Evolutionary conservation across 2,113 vertebrate species (phyloP), one percentile per base, ranked within the genome.

Genomic region (Gymnorhina tibicen): DNA sequence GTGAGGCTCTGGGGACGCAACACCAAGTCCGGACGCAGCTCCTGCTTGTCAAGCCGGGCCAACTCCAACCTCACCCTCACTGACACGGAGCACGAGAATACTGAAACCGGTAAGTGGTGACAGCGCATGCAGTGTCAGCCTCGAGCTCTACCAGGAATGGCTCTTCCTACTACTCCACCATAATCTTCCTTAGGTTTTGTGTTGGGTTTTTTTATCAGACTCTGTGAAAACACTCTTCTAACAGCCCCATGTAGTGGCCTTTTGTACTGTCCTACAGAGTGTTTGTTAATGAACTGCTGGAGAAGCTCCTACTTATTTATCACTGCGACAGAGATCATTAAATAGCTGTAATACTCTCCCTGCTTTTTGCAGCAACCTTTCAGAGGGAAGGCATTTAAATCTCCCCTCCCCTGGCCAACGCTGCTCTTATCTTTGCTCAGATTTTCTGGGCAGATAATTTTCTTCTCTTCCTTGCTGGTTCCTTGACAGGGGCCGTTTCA

Each of bases 21-120:
- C 95, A 98, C 98, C 28, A 99, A 99, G 95, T 99, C 99, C 0
- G 99, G 99, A 15, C 99, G 99, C 78, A 99, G 99, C 96, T 99
- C 99, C 46, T 99, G 99, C 96, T 97, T 99, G 92, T 99, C 99
- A 3, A 99, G 99, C 97, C 94, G 99, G 75, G 99, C 99, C 94
- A 99, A 99, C 97, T 99, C 99, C 92, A 99, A 99, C 94, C 98
- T 99, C 91, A 99, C 99, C 1, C 99, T 99, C 75, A 99, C 99
- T 0, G 99, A 99, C 97, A 99, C 99, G 0, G 99, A 99, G 85
- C 99, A 99, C 0, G 99, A 99, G 97, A 99, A 99, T 93, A 99
- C 99, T 0, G 99, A 99, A 95, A 99, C 99, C 0, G 99, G 99
- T 99, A 95, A 97, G 98, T 94, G 85, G 32, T 26, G 52, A 30